phyloP scores from a whole-genome alignment of 2,113 vertebrate species.

The Chaetodon auriga region DNA sequence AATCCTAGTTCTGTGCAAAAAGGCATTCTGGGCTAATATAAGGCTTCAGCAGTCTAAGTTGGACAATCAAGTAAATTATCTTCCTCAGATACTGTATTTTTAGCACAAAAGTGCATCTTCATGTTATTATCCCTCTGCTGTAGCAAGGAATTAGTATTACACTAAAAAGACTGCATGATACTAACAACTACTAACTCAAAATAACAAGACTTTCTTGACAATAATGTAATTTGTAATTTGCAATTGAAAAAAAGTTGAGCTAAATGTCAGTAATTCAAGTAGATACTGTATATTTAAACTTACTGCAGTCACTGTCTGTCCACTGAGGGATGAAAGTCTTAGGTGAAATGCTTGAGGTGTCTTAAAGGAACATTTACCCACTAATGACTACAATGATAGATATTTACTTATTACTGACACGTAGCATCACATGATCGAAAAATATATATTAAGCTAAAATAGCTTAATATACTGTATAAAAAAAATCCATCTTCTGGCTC shows the following conservation, averaged over 20 bases:
- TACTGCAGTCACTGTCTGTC: not conserved
- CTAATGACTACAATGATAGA: slow-evolving; percentile 2
- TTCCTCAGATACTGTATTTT: not conserved
- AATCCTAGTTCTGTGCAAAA: no score
- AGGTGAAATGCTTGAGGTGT: not conserved
- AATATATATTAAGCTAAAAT: not conserved
- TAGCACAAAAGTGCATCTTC: not conserved
- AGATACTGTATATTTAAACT: not conserved
- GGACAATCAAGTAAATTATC: not conserved
- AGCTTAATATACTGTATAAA: not conserved
- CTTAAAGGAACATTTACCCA: slow-evolving; percentile 7
- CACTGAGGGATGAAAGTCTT: slow-evolving; percentile 3
- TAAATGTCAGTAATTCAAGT: not conserved
- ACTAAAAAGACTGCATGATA: not conserved
- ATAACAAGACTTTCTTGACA: no score
- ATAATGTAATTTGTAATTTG: no score
- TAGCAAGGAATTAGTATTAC: not conserved
- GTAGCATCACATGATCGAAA: not conserved
- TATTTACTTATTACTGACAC: not conserved
- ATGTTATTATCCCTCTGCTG: not conserved
- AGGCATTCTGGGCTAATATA: not conserved
- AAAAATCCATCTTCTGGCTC: slow-evolving; percentile 7
- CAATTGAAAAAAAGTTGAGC: not conserved
- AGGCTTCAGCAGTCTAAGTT: not conserved
- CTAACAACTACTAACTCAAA: not conserved